Conservation (phyloP, 2,888 invertebrate genomes). For the Habroteleia sp. region DNA sequence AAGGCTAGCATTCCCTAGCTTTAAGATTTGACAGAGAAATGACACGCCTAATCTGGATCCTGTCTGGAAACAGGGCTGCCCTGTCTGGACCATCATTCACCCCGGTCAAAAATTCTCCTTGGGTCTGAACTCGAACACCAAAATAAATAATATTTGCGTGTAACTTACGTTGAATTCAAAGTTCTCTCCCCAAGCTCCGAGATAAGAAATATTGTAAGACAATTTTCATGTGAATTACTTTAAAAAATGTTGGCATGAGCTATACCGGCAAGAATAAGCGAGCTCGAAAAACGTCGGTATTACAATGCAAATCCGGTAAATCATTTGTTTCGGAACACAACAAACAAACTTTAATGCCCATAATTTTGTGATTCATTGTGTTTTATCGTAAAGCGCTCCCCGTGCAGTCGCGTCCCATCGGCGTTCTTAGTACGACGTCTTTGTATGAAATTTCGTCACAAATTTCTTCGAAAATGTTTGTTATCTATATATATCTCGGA, state of each 20-base stretch:
- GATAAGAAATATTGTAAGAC: slow-evolving; percentile 19
- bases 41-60: too few relatives aligned
- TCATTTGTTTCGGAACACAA: slow-evolving; percentile 35
- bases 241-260: slow-evolving; percentile 19
- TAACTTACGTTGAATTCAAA: neutral
- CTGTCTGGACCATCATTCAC: too few relatives aligned
- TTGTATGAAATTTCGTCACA: slow-evolving; percentile 15
- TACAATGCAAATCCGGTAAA: slow-evolving; percentile 44
- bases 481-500: neutral
- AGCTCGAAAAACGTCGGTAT: slow-evolving; percentile 19
- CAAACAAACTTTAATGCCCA: slow-evolving; percentile 37
- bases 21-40: too few relatives aligned
- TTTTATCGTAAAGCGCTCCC: slow-evolving; percentile 14
- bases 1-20: too few relatives aligned
- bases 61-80: too few relatives aligned
- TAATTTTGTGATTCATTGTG: slow-evolving; percentile 38
- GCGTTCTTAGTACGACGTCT: slow-evolving; percentile 19
- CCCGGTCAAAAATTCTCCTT: too few relatives aligned
- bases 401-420: slow-evolving; percentile 11
- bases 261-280: slow-evolving; percentile 10
- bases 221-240: slow-evolving; percentile 24
- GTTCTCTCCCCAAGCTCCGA: neutral
- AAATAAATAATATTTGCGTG: slow-evolving; percentile 15
- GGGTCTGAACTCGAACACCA: neutral
- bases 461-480: too few relatives aligned